Percentiles rank a stretch among this genome's conserved stretches.
These are phyloP conservation scores for Agriopis marginaria DNA, from an alignment of 2,888 invertebrate species.

Conservation along the genomic window DNA sequence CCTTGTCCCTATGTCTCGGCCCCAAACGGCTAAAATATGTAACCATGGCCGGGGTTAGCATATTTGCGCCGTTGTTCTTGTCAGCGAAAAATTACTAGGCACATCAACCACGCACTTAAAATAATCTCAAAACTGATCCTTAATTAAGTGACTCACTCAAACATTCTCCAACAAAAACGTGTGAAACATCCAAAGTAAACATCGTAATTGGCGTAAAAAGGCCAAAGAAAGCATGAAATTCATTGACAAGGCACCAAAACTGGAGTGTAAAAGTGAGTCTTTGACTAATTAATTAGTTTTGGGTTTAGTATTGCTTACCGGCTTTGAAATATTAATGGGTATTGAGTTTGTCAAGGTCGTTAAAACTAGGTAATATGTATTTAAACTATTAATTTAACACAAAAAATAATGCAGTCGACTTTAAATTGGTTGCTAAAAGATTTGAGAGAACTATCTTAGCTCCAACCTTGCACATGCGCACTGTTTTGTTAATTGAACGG, in stretches of 20 bases:
- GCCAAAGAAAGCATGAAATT: conserved; percentile 56
- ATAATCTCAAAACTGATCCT: too few species aligned
- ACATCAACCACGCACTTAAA: too few species aligned
- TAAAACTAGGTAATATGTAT: not conserved
- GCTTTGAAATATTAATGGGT: conserved; percentile 11
- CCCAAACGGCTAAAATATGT: too few species aligned
- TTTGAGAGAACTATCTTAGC: too few species aligned
- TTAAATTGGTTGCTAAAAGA: too few species aligned
- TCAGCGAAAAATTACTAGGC: too few species aligned
- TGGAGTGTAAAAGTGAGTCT: conserved; percentile 51
- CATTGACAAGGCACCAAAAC: conserved; percentile 48
- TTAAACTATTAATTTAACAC: not conserved
- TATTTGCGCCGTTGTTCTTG: too few species aligned
- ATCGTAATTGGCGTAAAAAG: conserved; percentile 47
- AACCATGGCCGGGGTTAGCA: too few species aligned
- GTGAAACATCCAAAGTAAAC: conserved; percentile 31
- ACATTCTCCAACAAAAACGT: conserved; percentile 19
- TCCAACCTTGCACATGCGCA: too few species aligned
- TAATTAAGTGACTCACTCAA: conserved; percentile 3
- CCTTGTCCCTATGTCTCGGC: too few species aligned
- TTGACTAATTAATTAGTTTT: conserved; percentile 44
- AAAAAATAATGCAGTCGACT: too few species aligned
- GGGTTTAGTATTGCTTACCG: conserved; percentile 1
- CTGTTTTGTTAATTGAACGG: too few species aligned
- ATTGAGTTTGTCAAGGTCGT: conserved; percentile 15